Percentiles rank a stretch among this genome's conserved stretches.
phyloP scores from a whole-genome alignment of 2,113 vertebrate genomes.

The Cyprinodon variegatus region DNA sequence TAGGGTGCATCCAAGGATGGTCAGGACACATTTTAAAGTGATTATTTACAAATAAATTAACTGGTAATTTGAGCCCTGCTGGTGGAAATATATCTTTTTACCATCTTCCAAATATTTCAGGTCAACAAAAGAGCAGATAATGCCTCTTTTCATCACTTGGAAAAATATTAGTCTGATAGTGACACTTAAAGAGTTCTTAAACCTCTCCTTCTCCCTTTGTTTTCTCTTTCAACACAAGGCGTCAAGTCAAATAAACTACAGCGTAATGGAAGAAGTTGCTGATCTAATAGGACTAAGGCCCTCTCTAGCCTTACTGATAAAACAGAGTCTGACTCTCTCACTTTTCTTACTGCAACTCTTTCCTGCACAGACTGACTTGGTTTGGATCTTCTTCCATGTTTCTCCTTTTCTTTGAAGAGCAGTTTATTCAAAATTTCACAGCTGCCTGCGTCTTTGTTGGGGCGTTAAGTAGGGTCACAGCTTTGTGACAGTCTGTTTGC shows the following conservation, averaged over 20 bases:
- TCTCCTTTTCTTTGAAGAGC: conserved; percentile 7
- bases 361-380: conserved; percentile 22
- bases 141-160: conserved; percentile 57
- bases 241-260: conserved; percentile 48
- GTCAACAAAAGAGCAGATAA: conserved; percentile 30
- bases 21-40: too few relatives aligned
- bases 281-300: conserved; percentile 49
- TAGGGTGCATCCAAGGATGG: too few relatives aligned
- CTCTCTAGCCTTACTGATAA: conserved; percentile 69
- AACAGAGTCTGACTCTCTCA: conserved; percentile 47
- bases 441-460: conserved; percentile 57
- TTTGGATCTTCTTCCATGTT: conserved; percentile 5
- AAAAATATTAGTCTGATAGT: conserved; percentile 71
- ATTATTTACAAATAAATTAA: neutral
- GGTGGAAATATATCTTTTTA: neutral
- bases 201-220: conserved; percentile 51
- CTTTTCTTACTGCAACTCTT: neutral
- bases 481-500: conserved; percentile 44
- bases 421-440: conserved; percentile 69
- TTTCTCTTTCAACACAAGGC: conserved; percentile 71
- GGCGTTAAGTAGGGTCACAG: conserved; percentile 67
- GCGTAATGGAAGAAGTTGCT: conserved; percentile 62
- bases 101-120: conserved; percentile 13
- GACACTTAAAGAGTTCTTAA: conserved; percentile 69
- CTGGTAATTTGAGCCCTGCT: neutral